A percentile compares a stretch with the other conserved stretches of the same genome.
Conservation (phyloP, 2,797 vertebrate genomes). For the Phalloptychus januarius region DNA sequence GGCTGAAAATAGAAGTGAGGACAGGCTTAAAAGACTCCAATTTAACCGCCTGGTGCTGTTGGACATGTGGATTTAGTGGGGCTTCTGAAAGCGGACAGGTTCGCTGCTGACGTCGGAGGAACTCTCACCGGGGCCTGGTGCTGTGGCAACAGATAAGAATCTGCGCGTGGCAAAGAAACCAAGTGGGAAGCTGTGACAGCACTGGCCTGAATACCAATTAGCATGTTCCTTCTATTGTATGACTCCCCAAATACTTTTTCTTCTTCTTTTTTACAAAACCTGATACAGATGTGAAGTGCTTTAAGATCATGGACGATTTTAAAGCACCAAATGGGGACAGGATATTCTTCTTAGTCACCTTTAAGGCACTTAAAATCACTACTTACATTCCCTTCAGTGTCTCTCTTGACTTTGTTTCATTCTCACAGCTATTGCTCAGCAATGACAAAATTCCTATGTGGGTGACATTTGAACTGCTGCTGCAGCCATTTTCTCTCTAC, state of each 20-base stretch:
- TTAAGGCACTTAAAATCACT: conserved; percentile 46
- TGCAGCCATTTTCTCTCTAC: conserved; percentile 40
- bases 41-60: conserved; percentile 49
- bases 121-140: conserved; percentile 43
- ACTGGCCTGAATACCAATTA: conserved; percentile 75
- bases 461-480: conserved; percentile 68
- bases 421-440: conserved; percentile 45
- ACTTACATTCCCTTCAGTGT: conserved; percentile 29
- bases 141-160: conserved; percentile 55
- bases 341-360: conserved; percentile 49
- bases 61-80: conserved; percentile 55
- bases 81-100: conserved; percentile 52
- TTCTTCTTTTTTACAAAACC: conserved; percentile 44
- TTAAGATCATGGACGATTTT: conserved; percentile 59
- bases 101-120: conserved; percentile 49
- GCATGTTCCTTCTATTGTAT: conserved; percentile 68
- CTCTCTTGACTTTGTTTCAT: conserved; percentile 34
- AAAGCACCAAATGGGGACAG: conserved; percentile 22
- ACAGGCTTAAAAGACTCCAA: conserved; percentile 28
- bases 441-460: conserved; percentile 70
- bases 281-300: conserved; percentile 49
- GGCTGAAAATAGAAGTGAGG: conserved; percentile 24
- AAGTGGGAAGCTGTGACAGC: conserved; percentile 69
- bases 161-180: conserved; percentile 30
- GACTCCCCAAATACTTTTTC: conserved; percentile 40